These are phyloP conservation scores for Styela plicata DNA, from an alignment of 23 tunicate species.

Conservation along the genomic window DNA sequence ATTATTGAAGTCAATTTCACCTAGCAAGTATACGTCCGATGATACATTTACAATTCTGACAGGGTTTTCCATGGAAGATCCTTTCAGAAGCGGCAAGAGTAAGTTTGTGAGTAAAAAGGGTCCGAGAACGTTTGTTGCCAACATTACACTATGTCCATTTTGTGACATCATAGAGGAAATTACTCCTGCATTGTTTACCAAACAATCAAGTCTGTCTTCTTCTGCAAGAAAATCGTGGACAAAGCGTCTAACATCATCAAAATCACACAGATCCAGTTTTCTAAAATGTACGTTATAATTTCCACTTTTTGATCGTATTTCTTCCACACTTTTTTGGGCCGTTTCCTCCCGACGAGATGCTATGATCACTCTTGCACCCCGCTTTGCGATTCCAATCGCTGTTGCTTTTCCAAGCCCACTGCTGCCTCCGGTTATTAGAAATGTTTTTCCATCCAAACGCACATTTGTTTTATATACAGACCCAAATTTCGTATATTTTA, in stretches of 20 bases:
- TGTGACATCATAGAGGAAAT: not conserved
- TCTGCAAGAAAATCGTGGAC: not conserved
- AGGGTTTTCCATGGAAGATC: not conserved
- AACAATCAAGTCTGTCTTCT: conserved; percentile 2
- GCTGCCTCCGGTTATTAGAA: conserved; percentile 29
- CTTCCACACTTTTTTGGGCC: not conserved
- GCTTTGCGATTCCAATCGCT: conserved; percentile 17
- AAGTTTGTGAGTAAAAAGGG: conserved; percentile 27
- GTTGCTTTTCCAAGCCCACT: conserved; percentile 20
- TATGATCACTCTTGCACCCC: conserved; percentile 17
- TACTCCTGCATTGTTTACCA: conserved; percentile 15
- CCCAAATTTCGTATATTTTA: conserved; percentile 8
- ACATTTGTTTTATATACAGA: not conserved
- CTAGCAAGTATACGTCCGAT: not conserved
- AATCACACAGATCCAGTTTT: conserved; percentile 16
- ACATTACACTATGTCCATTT: conserved; percentile 13
- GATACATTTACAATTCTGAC: conserved; percentile 17
- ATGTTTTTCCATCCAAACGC: conserved; percentile 1
- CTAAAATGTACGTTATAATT: not conserved
- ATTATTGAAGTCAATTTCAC: not conserved
- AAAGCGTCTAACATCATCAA: conserved; percentile 5
- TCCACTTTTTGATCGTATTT: conserved; percentile 8
- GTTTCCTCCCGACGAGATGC: conserved; percentile 10
- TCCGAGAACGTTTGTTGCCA: conserved; percentile 16
- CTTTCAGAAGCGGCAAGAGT: conserved; percentile 15